These are phyloP conservation scores for Malthinus seriepunctatus DNA, from an alignment of 2,888 invertebrate species.

Conservation along the genomic window DNA sequence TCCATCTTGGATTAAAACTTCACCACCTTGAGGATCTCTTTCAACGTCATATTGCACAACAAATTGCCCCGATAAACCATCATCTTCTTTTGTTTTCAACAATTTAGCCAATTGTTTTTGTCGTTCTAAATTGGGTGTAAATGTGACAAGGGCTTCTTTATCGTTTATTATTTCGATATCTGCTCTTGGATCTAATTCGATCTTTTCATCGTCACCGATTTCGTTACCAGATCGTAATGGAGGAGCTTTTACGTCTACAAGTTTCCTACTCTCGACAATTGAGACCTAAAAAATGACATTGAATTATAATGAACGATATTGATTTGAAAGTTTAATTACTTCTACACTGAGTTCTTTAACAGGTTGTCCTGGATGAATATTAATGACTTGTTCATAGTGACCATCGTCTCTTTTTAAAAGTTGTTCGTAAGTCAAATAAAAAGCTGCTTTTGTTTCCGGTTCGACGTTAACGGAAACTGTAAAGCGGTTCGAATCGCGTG, in stretches of 20 bases:
- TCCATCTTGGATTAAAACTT: slow-evolving; percentile 66
- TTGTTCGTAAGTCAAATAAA: slow-evolving; percentile 76
- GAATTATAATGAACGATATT: neutral
- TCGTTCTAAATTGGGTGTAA: slow-evolving; percentile 63
- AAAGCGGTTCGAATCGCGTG: slow-evolving; percentile 72
- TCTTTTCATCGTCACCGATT: slow-evolving; percentile 58
- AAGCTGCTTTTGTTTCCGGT: slow-evolving; percentile 63
- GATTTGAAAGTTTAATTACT: slow-evolving; percentile 29
- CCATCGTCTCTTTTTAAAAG: slow-evolving; percentile 65
- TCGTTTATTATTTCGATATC: slow-evolving; percentile 39
- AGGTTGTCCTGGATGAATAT: slow-evolving; percentile 68
- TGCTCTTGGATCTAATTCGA: slow-evolving; percentile 52
- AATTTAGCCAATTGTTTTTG: slow-evolving; percentile 60
- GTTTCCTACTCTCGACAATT: slow-evolving; percentile 65
- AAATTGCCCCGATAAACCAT: slow-evolving; percentile 66
- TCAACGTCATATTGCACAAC: slow-evolving; percentile 72
- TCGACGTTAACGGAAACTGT: slow-evolving; percentile 71
- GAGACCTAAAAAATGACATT: slow-evolving; percentile 52
- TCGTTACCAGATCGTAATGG: slow-evolving; percentile 68
- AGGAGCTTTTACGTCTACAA: slow-evolving; percentile 65
- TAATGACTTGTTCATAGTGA: slow-evolving; percentile 70
- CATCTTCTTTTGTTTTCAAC: slow-evolving; percentile 44
- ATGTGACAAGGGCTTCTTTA: slow-evolving; percentile 54
- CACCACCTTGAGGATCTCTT: slow-evolving; percentile 61
- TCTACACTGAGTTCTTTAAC: slow-evolving; percentile 67